Base-by-base conservation (phyloP, 2,797 vertebrate species). In the Lophotriccus pileatus region DNA sequence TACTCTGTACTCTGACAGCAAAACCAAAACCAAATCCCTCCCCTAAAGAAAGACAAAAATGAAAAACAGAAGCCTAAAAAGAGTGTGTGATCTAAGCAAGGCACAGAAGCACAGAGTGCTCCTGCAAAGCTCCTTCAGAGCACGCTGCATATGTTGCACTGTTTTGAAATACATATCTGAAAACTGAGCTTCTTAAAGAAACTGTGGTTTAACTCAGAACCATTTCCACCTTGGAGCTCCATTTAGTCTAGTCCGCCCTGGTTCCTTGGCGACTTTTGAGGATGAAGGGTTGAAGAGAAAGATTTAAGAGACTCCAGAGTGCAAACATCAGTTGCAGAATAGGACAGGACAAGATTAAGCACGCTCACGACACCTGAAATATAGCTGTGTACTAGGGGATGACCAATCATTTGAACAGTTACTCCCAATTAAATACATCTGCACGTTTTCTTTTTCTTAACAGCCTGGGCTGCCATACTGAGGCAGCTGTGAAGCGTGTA, bases 401-500 rank as follows among this genome's bases (percentile, higher is more conserved):
- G 91, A 96, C 91, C 83, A 95, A 95, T 97, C 90, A 85, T 97
- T 95, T 88, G 92, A 96, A 94, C 91, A 87, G 89, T 96, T 79
- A 16, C 69, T 97, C 63, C 24, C 92, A 97, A 90, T 97, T 97
- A 97, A 97, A 96, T 95, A 92, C 87, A 92, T n/a, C 70, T 78
- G 90, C 94, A 93, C n/a, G n/a, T n/a, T n/a, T n/a, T n/a, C n/a
- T n/a, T n/a, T n/a, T n/a, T n/a, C n/a, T n/a, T n/a, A n/a, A n/a
- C n/a, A n/a, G 94, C 55, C 68, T 90, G 87, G 91, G 73, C 89
- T 83, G 75, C 87, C 76, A 53, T 87, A 93, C 81, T 25, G 73
- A 76, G 68, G 67, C 70, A 92, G 85, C 39, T 49, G 27, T 43
- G 58, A 83, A 94, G 92, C 86, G 46, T 95, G 70, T 93, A 96